Base-by-base conservation (phyloP, 2,113 vertebrate species). In the Pungitius pungitius region DNA sequence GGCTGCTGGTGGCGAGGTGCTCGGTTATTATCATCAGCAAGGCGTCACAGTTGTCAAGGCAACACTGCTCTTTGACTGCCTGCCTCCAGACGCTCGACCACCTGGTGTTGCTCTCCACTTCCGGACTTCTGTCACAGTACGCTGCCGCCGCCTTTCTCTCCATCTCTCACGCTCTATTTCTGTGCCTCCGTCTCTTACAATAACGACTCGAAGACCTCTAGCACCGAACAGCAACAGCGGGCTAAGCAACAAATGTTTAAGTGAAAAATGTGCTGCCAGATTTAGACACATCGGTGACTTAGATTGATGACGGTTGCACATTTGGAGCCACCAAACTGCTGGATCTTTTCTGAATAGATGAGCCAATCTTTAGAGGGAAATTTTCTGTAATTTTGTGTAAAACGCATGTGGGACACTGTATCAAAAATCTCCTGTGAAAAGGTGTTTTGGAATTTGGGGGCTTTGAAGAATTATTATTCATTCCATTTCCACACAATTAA, bases 31-130 rank as follows among this genome's bases (percentile, higher is more conserved):
- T 81, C 83, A 88, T 89, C 85, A 87, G 79, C 87, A 85, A 83
- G 82, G 90, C 91, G 92, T 92, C 89, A 71, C 85, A 81, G 92
- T 93, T 93, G 90, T 93, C 90, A 90, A 87, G 92, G 91, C 88
- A 92, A 93, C 88, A 20, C 69, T 79, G 82, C 85, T 89, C 85
- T 89, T 91, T 92, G 92, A 92, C 80, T 86, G 85, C 81, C 83
- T 84, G 75, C 88, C 87, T 93, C 91, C 88, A 88, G 86, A 90
- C 88, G 79, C 85, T 78, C 69, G 69, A 88, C 88, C 91, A 90
- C 92, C 90, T 92, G 92, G 84, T 84, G 86, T 81, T 83, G 80
- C 78, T 78, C 64, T 82, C 73, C 73, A 77, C 86, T 88, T 90
- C 88, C 79, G 81, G 79, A 73, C 80, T 81, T 64, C 77, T 69